Conservation (phyloP, 2,113 vertebrate species). For the Egretta garzetta region DNA sequence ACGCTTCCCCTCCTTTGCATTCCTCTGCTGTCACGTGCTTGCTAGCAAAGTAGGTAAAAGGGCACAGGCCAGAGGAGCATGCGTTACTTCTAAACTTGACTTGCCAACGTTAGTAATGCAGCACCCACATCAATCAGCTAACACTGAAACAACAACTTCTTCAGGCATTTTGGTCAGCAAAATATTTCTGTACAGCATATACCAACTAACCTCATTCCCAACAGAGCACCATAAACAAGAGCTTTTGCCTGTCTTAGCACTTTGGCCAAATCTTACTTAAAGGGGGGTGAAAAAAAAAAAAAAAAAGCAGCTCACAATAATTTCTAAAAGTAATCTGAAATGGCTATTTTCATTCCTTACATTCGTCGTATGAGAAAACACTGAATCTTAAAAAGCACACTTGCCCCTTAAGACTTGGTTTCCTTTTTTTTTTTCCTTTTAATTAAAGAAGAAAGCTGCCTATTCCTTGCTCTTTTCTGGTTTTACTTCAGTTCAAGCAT, state of each 20-base stretch:
- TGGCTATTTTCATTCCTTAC: not conserved
- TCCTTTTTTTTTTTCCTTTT: not conserved
- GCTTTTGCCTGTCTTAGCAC: not conserved
- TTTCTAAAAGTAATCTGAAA: not conserved
- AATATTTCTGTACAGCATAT: not conserved
- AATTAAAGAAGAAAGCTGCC: not conserved
- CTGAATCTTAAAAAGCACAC: not conserved
- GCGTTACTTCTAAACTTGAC: not conserved
- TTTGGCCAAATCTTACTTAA: not conserved
- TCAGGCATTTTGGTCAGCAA: not conserved
- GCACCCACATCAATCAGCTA: not conserved
- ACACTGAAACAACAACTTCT: not conserved
- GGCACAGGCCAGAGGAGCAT: not conserved
- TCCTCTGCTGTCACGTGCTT: not conserved
- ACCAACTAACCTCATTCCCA: not conserved
- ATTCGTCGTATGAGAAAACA: no score
- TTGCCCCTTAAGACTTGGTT: not conserved
- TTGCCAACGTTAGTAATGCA: not conserved
- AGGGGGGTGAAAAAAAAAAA: no score
- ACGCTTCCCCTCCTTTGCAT: slow-evolving; percentile 16
- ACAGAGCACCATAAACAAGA: not conserved
- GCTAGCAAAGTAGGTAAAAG: slow-evolving; percentile 56
- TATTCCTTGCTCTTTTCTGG: not conserved
- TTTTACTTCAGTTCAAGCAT: not conserved
- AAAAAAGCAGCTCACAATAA: not conserved